Percentiles rank a stretch among this genome's conserved stretches.
Evolutionary conservation across 2,888 invertebrate species (phyloP).

Genomic region (Caenorhabditis sulstoni): DNA sequence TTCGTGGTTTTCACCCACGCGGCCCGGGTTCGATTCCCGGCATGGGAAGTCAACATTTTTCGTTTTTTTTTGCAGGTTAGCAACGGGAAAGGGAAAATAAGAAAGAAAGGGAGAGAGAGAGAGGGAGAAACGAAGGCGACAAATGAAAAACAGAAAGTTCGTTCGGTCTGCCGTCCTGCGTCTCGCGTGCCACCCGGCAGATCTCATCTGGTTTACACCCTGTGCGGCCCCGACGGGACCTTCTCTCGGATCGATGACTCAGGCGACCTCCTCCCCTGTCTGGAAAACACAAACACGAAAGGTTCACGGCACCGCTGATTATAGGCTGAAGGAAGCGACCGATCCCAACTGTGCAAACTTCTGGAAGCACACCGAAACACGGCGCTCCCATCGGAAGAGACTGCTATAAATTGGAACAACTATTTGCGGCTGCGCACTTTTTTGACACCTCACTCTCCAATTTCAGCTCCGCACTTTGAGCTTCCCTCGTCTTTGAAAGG

Average conservation of each 20-base stretch:
- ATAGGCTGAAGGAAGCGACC: not conserved
- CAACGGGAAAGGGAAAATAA: not conserved
- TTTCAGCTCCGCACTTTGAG: too few relatives aligned
- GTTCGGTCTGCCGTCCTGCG: constrained; percentile 39
- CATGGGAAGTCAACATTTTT: constrained; percentile 68
- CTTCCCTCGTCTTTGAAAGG: too few relatives aligned
- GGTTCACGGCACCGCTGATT: constrained; percentile 37
- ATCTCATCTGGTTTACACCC: constrained; percentile 48
- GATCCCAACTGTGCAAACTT: constrained; percentile 55
- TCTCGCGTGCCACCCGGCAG: constrained; percentile 20
- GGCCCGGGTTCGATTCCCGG: constrained; percentile 81
- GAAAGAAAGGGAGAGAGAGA: not conserved
- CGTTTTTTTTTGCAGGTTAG: not conserved
- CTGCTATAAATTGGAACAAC: constrained; percentile 31
- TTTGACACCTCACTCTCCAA: not conserved
- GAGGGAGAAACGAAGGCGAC: constrained; percentile 11
- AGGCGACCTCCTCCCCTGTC: constrained; percentile 13
- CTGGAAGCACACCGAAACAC: constrained; percentile 11
- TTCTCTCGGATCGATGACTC: constrained; percentile 35
- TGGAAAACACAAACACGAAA: constrained; percentile 19
- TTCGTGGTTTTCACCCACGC: constrained; percentile 81
- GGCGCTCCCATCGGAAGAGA: constrained; percentile 27
- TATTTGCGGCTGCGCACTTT: constrained; percentile 23
- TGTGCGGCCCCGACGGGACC: constrained; percentile 3
- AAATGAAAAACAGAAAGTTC: constrained; percentile 35